Conservation (phyloP, 92 coral and sea anemone genomes). For the Parazoanthus atlanticus region DNA sequence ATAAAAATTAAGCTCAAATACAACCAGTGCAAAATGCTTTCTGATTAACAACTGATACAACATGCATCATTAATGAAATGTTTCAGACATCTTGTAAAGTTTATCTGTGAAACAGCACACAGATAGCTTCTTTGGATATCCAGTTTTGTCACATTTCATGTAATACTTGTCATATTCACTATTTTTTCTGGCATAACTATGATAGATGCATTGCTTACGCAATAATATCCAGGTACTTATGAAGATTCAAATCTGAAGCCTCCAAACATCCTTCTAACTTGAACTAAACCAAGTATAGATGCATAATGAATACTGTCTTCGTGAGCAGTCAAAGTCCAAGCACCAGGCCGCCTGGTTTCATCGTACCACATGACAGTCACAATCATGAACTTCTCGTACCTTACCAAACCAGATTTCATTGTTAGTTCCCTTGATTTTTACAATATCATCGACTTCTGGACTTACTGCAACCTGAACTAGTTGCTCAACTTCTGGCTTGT, state of each 20-base stretch:
- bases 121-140: too few relatives aligned
- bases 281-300: constrained; percentile 39
- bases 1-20: too few relatives aligned
- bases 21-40: too few relatives aligned
- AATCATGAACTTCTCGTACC: constrained; percentile 40
- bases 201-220: too few relatives aligned
- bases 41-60: too few relatives aligned
- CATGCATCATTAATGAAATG: too few relatives aligned
- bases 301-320: constrained; percentile 52
- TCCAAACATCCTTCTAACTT: constrained; percentile 54
- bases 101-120: too few relatives aligned
- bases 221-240: too few relatives aligned
- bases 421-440: constrained; percentile 50
- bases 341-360: constrained; percentile 56
- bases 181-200: too few relatives aligned
- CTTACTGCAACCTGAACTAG: constrained; percentile 55
- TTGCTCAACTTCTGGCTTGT: constrained; percentile 50
- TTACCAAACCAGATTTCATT: constrained; percentile 69
- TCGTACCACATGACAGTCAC: constrained; percentile 59
- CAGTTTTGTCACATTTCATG: too few relatives aligned
- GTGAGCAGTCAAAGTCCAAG: constrained; percentile 50
- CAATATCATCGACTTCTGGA: constrained; percentile 59
- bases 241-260: constrained; percentile 52
- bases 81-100: too few relatives aligned
- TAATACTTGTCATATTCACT: too few relatives aligned